Conservation (phyloP, 2,113 vertebrate species). For the Ceyx margarethae region DNA sequence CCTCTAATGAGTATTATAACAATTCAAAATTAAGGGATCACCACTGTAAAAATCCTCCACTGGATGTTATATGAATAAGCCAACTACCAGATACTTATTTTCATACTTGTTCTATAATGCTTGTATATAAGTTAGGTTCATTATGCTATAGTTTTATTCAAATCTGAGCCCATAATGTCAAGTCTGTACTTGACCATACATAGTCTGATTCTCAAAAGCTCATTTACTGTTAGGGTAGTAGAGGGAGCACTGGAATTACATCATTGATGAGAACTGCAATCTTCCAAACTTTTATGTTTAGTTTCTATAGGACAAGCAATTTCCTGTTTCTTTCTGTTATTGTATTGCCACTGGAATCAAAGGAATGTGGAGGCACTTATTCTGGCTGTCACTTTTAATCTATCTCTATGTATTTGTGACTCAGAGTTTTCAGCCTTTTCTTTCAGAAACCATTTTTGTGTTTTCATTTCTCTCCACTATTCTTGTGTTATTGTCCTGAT, state of each 20-base stretch:
- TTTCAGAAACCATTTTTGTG: neutral
- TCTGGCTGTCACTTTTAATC: neutral
- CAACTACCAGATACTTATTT: neutral
- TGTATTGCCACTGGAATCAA: neutral
- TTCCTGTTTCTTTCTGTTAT: neutral
- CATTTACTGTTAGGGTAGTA: accelerated
- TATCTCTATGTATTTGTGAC: accelerated
- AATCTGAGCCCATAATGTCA: neutral
- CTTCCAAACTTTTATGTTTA: neutral
- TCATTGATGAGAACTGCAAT: neutral
- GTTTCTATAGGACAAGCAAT: neutral
- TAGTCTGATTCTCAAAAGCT: neutral
- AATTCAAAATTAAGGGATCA: neutral
- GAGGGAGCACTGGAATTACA: neutral
- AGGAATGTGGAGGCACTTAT: neutral
- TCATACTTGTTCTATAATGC: neutral
- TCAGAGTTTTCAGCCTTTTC: neutral
- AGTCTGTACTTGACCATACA: neutral
- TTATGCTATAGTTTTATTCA: neutral
- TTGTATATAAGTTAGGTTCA: neutral
- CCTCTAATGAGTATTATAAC: neutral
- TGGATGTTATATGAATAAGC: neutral
- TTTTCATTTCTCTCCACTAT: neutral
- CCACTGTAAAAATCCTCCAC: neutral
- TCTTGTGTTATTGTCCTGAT: neutral